Evolutionary conservation across 37 sponge, comb jelly and placozoan species (phyloP), one percentile per base, ranked within the genome.

Genomic region (Cliona cf. orientalis): DNA sequence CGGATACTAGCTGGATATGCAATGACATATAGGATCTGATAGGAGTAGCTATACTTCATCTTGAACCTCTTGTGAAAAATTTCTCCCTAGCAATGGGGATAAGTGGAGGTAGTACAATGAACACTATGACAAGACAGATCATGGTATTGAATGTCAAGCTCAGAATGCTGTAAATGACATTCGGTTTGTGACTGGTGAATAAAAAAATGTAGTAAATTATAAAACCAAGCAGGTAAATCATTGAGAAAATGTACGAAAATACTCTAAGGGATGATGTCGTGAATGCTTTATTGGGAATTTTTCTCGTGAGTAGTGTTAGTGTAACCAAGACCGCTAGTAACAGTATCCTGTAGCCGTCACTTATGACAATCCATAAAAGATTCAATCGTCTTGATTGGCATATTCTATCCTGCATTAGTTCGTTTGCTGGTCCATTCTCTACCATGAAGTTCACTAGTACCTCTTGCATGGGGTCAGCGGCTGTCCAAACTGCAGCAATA

Each of bases 51-150:
- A n/a, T n/a, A n/a, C n/a, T n/a, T n/a, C n/a, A n/a, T n/a, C n/a
- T n/a, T n/a, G n/a, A n/a, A n/a, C n/a, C n/a, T n/a, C n/a, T n/a
- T n/a, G n/a, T n/a, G n/a, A n/a, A n/a, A 12, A 68, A 14, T 36
- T 73, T 55, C 22, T 73, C 74, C 55, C 22, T 46, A 14, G 34
- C 11, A 3, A 55, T 31, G 25, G 74, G 74, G 3, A 56, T 3
- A 46, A 73, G 29, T 46, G 74, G 74, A 32, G 74, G 74, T 9
- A 73, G 1, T 21, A 46, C 46, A 17, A 73, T 37, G 14, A 73
- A 36, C 12, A 2, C 56, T 23, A 69, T 21, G n/a, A 40, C 3
- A 14, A 73, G 5, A 17, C 4, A 46, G 14, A 55, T 2, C 1
- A 12, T 56, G 5, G 21, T 36, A 4, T 55, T 55, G 35, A 49